Conservation (phyloP, 2,113 vertebrate genomes). For the Oceanodroma tethys region DNA sequence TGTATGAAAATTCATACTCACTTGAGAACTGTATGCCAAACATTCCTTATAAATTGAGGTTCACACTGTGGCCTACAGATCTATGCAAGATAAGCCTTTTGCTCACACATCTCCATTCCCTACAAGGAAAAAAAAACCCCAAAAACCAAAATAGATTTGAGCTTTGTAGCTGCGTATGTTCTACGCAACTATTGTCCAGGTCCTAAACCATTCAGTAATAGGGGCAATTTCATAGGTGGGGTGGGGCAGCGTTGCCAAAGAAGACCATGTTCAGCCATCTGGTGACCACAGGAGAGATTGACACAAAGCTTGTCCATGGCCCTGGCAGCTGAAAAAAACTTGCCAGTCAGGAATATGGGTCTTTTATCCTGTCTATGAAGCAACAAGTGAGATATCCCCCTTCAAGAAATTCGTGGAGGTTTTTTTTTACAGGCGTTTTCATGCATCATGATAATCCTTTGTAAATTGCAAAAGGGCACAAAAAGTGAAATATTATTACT, state of each 20-base stretch:
- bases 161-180: neutral
- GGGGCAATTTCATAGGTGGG: neutral
- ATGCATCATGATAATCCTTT: neutral
- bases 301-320: neutral
- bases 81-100: neutral
- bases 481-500: neutral
- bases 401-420: neutral
- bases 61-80: neutral
- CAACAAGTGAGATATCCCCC: neutral
- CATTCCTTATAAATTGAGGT: neutral
- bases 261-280: neutral
- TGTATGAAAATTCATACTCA: neutral
- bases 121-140: neutral
- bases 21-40: neutral
- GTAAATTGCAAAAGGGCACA: neutral
- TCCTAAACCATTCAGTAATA: neutral
- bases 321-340: neutral
- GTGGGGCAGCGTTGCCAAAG: neutral
- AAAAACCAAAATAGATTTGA: neutral
- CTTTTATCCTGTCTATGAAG: neutral
- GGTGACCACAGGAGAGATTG: neutral
- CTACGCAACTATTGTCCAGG: neutral
- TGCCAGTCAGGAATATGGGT: neutral
- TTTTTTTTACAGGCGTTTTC: neutral
- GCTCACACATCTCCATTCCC: neutral